These are phyloP conservation scores for Camponotus floridanus DNA, from an alignment of 1,140 invertebrate genomes.

Conservation along the genomic window DNA sequence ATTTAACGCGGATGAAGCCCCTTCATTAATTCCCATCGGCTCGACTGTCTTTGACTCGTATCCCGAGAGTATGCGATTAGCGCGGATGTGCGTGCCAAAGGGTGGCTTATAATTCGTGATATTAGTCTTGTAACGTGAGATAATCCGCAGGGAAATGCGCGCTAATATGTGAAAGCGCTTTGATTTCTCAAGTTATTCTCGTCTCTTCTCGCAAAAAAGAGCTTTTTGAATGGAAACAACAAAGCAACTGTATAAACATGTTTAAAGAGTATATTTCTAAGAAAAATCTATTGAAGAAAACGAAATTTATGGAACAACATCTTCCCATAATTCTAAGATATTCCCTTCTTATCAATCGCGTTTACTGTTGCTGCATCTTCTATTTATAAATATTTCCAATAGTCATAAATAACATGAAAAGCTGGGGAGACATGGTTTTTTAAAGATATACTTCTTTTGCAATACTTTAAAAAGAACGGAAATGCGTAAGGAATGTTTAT, in stretches of 20 bases:
- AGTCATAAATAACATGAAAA: constrained; percentile 18
- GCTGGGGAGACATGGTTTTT: constrained; percentile 14
- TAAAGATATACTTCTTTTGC: background rate
- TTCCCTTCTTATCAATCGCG: background rate
- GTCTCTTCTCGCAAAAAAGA: background rate
- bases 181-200: background rate
- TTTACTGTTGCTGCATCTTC: background rate
- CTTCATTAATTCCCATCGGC: constrained; percentile 34
- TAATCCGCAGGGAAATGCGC: background rate
- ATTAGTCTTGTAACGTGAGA: constrained; percentile 18
- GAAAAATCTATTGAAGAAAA: background rate
- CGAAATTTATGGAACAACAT: background rate
- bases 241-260: background rate
- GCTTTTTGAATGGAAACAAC: too few relatives aligned
- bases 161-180: background rate
- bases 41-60: constrained; percentile 32
- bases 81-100: background rate
- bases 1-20: constrained; percentile 41
- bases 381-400: constrained; percentile 27
- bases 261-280: too few relatives aligned
- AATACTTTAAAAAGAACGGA: constrained; percentile 14
- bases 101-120: constrained; percentile 25
- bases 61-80: constrained; percentile 17
- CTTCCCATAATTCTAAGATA: background rate
- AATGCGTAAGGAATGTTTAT: background rate